Percentiles rank a stretch among this genome's conserved stretches.
Conservation (phyloP, 2,888 invertebrate species). For the Xylota segnis region DNA sequence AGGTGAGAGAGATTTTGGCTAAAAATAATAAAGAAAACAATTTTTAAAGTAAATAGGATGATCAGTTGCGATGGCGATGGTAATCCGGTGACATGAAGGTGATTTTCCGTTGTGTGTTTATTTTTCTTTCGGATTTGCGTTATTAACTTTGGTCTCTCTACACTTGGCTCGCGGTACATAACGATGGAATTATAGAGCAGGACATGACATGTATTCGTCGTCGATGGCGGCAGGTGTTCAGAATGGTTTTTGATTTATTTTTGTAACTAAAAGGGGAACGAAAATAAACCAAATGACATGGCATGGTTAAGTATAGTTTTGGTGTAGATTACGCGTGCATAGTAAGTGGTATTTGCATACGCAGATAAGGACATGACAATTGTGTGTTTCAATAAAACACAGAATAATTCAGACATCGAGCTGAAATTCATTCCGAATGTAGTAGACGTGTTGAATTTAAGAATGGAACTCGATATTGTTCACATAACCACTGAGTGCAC, state of each 20-base stretch:
- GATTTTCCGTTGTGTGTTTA: slow-evolving; percentile 44
- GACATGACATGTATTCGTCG: background rate
- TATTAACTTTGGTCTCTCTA: slow-evolving; percentile 16
- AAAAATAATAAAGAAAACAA: slow-evolving; percentile 57
- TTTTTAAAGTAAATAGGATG: slow-evolving; percentile 30
- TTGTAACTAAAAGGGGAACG: slow-evolving; percentile 10
- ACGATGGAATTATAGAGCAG: background rate
- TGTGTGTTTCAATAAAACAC: too few species aligned
- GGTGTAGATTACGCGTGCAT: background rate
- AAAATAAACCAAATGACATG: slow-evolving; percentile 10
- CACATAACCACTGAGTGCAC: too few species aligned
- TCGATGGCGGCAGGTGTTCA: slow-evolving; percentile 12
- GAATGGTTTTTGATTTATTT: slow-evolving; percentile 33
- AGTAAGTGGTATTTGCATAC: background rate
- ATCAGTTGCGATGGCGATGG: slow-evolving; percentile 23
- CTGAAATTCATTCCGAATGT: too few species aligned
- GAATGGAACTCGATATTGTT: too few species aligned
- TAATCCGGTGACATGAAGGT: slow-evolving; percentile 54
- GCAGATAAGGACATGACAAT: too few species aligned
- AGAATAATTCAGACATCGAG: too few species aligned
- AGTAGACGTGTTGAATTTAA: too few species aligned
- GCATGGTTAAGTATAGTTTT: background rate
- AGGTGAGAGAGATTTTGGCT: slow-evolving; percentile 50
- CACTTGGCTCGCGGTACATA: background rate
- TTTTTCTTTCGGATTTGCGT: slow-evolving; percentile 27